Conservation (phyloP, 1,140 invertebrate species). For the Aporrectodea caliginosa region DNA sequence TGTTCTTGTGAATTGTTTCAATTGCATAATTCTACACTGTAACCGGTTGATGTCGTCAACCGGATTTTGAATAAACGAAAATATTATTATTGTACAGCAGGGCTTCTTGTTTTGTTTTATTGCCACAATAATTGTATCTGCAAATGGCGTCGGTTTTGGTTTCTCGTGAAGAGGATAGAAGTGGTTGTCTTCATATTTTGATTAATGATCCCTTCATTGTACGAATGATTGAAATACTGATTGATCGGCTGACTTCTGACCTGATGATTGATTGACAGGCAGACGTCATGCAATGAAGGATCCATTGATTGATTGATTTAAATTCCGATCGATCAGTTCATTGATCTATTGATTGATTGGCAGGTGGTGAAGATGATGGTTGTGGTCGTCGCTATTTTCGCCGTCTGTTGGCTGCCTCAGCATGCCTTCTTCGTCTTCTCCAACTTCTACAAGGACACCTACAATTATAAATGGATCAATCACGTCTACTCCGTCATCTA, state of each 20-base stretch:
- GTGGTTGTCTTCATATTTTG: neutral
- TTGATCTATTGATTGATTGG: no score
- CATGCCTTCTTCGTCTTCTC: conserved; percentile 77
- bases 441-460: conserved; percentile 72
- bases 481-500: conserved; percentile 80
- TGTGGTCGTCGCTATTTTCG: conserved; percentile 78
- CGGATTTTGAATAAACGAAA: no score
- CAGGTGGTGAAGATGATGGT: conserved; percentile 87
- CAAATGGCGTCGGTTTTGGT: no score
- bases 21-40: no score
- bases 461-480: conserved; percentile 72
- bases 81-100: no score
- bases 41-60: no score
- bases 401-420: conserved; percentile 74
- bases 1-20: no score
- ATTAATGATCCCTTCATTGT: neutral
- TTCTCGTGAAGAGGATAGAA: neutral
- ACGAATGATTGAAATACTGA: no score
- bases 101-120: no score
- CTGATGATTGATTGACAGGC: neutral
- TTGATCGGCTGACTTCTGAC: no score
- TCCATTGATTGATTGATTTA: neutral
- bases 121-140: no score
- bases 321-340: no score
- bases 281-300: neutral